phyloP scores from a whole-genome alignment of 1,140 invertebrate genomes.

The Schlechtendalia chinensis region DNA sequence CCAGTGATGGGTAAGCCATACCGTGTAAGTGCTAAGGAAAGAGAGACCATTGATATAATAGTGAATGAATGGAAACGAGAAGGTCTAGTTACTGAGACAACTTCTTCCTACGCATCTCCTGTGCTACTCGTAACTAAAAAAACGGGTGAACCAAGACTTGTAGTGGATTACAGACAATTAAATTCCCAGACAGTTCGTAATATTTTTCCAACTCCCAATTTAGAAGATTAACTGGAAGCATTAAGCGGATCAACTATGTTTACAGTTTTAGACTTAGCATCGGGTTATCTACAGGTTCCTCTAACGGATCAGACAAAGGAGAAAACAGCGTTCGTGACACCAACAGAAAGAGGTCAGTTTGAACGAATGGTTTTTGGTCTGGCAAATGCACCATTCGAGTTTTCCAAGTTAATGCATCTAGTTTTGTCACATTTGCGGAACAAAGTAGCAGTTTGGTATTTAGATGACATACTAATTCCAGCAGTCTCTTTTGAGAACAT shows the following conservation, averaged over 20 bases:
- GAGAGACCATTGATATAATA: no score
- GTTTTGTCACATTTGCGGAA: not conserved
- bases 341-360: constrained; percentile 51
- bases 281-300: constrained; percentile 57
- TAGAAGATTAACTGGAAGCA: constrained; percentile 52
- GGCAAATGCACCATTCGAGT: constrained; percentile 46
- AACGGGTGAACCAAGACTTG: constrained; percentile 36
- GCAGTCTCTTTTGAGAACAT: not conserved
- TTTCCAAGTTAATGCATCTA: constrained; percentile 30
- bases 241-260: constrained; percentile 56
- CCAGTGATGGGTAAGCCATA: no score
- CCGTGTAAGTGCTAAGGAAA: no score
- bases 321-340: constrained; percentile 54
- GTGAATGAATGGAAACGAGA: no score
- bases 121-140: not conserved
- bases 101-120: not conserved
- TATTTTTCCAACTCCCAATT: constrained; percentile 51
- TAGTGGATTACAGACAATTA: constrained; percentile 52
- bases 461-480: not conserved
- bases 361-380: constrained; percentile 52
- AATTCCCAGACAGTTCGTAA: constrained; percentile 51
- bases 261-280: constrained; percentile 57
- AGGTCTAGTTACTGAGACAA: no score
- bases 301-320: constrained; percentile 53
- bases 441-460: not conserved